Evolutionary conservation across 2,888 invertebrate species (phyloP).

Genomic region (Archaeoteleia sp.): DNA sequence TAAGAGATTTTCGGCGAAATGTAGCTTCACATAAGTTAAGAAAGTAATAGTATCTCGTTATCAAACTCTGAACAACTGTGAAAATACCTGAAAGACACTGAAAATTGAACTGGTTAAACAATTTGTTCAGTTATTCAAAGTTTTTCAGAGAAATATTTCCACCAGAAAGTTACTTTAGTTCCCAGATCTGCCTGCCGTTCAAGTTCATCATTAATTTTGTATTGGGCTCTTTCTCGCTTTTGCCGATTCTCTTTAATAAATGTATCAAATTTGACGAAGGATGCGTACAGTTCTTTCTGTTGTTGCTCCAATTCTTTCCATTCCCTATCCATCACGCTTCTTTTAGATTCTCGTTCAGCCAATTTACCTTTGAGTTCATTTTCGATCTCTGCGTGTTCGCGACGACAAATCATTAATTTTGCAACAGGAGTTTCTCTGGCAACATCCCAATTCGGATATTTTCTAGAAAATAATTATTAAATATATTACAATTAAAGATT

Average conservation of each 20-base stretch:
- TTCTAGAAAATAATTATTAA: no score
- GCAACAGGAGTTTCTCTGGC: constrained; percentile 78
- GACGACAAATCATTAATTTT: constrained; percentile 77
- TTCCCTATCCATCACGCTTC: constrained; percentile 76
- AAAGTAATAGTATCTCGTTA: no score
- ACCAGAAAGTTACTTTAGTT: constrained; percentile 21
- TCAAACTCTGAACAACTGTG: no score
- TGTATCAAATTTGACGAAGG: constrained; percentile 80
- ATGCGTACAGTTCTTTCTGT: constrained; percentile 77
- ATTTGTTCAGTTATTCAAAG: no score
- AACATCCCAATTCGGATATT: constrained; percentile 80
- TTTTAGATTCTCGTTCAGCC: constrained; percentile 73
- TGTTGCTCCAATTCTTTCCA: constrained; percentile 78
- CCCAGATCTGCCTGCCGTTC: constrained; percentile 70
- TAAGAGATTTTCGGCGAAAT: no score
- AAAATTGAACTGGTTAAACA: no score
- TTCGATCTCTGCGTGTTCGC: constrained; percentile 77
- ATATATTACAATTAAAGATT: no score
- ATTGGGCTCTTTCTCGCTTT: constrained; percentile 78
- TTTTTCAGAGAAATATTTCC: no score
- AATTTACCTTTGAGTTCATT: constrained; percentile 76
- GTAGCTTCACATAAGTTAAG: no score
- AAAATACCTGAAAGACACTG: no score
- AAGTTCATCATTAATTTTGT: constrained; percentile 78
- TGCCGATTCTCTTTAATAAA: constrained; percentile 81